phyloP scores from a whole-genome alignment of 2,113 vertebrate genomes.

The Microtus montanus region DNA sequence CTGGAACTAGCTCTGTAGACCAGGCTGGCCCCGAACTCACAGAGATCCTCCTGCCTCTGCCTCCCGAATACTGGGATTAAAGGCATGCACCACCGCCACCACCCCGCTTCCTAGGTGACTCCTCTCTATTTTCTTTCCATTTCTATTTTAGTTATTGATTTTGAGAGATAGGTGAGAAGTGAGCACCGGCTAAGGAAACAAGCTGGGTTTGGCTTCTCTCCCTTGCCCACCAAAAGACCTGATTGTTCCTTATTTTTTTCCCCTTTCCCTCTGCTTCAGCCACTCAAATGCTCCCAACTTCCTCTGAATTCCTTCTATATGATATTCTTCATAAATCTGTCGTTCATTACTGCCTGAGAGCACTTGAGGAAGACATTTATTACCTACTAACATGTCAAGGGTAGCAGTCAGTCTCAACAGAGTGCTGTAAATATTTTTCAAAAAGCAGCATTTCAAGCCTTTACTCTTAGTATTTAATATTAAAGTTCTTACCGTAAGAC shows the following conservation, averaged over 20 bases:
- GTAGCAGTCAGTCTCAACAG: not conserved
- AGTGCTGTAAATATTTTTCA: conserved; percentile 35
- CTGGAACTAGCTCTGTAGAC: no score
- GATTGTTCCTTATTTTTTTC: not conserved
- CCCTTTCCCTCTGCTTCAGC: not conserved
- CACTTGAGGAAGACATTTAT: not conserved
- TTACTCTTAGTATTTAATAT: conserved; percentile 7
- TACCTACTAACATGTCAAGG: not conserved
- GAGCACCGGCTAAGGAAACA: not conserved
- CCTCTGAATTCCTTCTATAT: conserved; percentile 41
- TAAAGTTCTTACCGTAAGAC: conserved; percentile 50
- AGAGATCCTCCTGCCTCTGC: no score
- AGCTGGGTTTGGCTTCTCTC: not conserved
- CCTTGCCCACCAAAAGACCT: not conserved
- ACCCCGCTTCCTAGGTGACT: not conserved
- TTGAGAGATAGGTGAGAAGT: conserved; percentile 54
- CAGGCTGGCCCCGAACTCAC: no score
- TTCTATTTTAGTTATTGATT: conserved; percentile 49
- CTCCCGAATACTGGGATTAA: no score
- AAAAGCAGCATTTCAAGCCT: conserved; percentile 15
- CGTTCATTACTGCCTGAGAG: not conserved
- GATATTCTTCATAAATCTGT: conserved; percentile 8
- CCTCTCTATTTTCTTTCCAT: conserved; percentile 45
- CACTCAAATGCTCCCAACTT: not conserved
- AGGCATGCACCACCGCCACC: no score